Base-by-base conservation (phyloP, 2,797 vertebrate species). In the Enteromius anoplus region DNA sequence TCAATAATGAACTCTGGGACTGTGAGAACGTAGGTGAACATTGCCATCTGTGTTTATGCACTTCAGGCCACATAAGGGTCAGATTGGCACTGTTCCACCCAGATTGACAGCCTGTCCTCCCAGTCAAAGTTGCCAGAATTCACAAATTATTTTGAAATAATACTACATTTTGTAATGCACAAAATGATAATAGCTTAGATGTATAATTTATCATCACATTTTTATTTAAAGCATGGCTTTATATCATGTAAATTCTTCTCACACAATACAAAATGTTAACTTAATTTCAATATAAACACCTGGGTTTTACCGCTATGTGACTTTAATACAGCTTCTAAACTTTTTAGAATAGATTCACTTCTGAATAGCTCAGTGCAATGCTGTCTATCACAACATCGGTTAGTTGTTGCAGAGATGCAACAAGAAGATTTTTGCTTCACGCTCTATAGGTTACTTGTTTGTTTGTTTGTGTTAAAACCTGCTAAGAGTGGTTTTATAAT, bases 41-140 rank as follows among this genome's bases (percentile, higher is more conserved):
- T 23, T 75, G 26, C 72, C 80, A 53, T 81, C 73, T 78, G 81
- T 81, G 72, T 51, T 55, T 75, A 34, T 58, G 51, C 11, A 37
- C 53, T 58, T 7, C 40, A 58, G 51, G 51, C 32, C 32, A 34
- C 32, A 58, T n/a, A 75, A 23, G 32, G 32, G 72, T 75, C 72
- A 26, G 51, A 14, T 58, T 75, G 72, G 72, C 72, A 40, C 34
- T 58, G 14, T 60, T 75, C n/a, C 73, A 26, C 34, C n/a, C n/a
- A 58, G 21, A 40, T 26, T 58, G 72, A 75, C n/a, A 9, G 53
- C 12, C 37, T n/a, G n/a, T 26, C 34, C 37, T 42, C 34, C 53
- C 12, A 60, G 9, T 75, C 21, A 60, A 60, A 60, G 14, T 14
- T 60, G 8, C 14, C 0, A 0, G n/a, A 23, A 60, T 58, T 58